Conservation (phyloP, 2,797 vertebrate species). For the Tympanoctomys barrerae region DNA sequence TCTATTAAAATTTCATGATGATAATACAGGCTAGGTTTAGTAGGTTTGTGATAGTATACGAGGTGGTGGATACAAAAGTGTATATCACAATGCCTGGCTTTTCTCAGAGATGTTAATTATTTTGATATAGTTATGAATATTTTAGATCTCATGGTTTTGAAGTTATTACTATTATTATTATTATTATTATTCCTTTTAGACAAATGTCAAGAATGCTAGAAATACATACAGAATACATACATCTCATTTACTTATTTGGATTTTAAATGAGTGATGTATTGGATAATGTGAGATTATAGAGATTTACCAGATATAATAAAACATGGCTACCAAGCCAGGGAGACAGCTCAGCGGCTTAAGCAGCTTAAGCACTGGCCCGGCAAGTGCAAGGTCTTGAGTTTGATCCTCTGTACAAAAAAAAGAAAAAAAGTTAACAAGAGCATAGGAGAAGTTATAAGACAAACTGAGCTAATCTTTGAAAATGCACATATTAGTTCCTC, state of each 20-base stretch:
- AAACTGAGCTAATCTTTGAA: neutral
- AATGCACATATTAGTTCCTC: neutral
- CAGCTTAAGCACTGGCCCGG: no score
- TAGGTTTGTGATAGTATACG: neutral
- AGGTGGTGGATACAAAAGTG: neutral
- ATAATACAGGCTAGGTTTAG: neutral
- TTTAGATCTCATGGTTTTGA: neutral
- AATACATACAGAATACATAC: neutral
- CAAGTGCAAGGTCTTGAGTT: no score
- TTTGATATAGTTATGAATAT: slow-evolving; percentile 45
- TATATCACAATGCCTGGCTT: neutral
- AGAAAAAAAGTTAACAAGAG: neutral
- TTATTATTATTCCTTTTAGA: slow-evolving; percentile 38
- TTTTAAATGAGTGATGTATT: neutral
- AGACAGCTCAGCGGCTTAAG: no score
- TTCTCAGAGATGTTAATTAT: slow-evolving; percentile 28
- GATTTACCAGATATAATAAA: neutral
- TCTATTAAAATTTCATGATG: slow-evolving; percentile 21
- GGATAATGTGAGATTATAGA: neutral
- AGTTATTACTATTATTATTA: neutral
- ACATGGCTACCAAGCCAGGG: neutral
- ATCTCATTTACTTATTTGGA: neutral
- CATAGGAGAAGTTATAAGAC: neutral
- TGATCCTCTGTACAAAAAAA: no score
- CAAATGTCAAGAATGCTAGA: neutral